Conservation (phyloP, 2,797 vertebrate species). For the Atherinosoma microstoma region DNA sequence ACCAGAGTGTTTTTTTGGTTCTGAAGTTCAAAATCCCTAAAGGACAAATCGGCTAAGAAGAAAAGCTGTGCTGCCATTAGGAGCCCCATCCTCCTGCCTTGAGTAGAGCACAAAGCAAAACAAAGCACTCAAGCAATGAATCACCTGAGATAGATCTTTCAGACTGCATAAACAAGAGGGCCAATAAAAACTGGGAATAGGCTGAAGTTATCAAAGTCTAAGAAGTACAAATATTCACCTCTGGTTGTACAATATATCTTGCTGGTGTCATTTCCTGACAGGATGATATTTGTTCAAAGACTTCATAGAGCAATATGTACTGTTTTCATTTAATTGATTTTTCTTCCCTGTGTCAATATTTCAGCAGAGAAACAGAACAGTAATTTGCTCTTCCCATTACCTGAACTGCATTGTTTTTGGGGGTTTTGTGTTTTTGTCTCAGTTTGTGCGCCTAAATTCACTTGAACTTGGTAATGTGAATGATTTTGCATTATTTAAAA, state of each 20-base stretch:
- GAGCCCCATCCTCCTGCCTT: conserved; percentile 59
- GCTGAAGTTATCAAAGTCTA: conserved; percentile 70
- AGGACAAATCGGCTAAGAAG: conserved; percentile 75
- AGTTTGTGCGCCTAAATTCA: conserved; percentile 24
- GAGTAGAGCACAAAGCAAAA: conserved; percentile 70
- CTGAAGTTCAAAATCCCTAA: conserved; percentile 76
- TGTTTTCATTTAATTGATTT: conserved; percentile 74
- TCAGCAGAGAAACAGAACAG: conserved; percentile 53
- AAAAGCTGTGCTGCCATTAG: conserved; percentile 72
- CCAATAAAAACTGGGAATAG: conserved; percentile 65
- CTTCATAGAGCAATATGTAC: conserved; percentile 50
- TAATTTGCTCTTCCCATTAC: conserved; percentile 61
- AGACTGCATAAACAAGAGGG: conserved; percentile 75
- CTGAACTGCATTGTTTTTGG: conserved; percentile 28
- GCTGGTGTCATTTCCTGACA: conserved; percentile 57
- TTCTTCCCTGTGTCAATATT: conserved; percentile 55
- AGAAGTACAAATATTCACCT: conserved; percentile 79
- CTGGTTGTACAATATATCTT: conserved; percentile 60
- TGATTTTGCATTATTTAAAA: conserved; percentile 32
- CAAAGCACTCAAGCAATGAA: conserved; percentile 77
- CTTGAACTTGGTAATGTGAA: conserved; percentile 32
- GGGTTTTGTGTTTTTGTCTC: conserved; percentile 3
- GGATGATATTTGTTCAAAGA: conserved; percentile 65
- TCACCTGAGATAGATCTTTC: conserved; percentile 74
- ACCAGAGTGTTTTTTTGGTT: conserved; percentile 61